Percentiles rank a stretch among this genome's conserved stretches.
phyloP scores from a whole-genome alignment of 1,140 invertebrate genomes.

The Diuraphis noxia region DNA sequence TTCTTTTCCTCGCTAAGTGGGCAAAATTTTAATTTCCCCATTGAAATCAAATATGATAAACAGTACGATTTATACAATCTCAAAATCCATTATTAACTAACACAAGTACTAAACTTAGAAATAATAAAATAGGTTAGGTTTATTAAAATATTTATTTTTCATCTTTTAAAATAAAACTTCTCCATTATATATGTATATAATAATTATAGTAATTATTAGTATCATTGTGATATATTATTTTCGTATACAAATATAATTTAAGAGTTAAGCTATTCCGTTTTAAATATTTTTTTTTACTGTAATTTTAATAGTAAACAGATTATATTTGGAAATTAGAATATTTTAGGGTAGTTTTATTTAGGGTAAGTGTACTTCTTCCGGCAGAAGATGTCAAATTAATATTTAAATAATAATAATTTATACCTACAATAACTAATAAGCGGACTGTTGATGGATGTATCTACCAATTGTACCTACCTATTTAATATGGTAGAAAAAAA shows the following conservation, averaged over 20 bases:
- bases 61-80: background rate
- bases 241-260: background rate
- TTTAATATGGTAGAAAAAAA: background rate
- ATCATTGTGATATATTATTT: background rate
- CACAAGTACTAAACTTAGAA: background rate
- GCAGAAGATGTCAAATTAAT: constrained; percentile 25
- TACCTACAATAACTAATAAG: no score
- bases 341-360: background rate
- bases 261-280: background rate
- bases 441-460: background rate
- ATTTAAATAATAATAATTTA: background rate
- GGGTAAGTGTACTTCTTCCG: background rate
- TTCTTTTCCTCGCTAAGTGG: background rate
- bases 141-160: background rate
- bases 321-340: background rate
- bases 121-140: background rate
- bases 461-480: no score
- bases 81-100: background rate
- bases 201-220: background rate
- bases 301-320: background rate
- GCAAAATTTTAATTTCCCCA: background rate
- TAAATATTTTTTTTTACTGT: background rate
- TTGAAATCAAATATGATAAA: background rate
- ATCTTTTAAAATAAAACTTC: background rate
- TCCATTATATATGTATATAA: background rate